phyloP scores from a whole-genome alignment of 2,888 invertebrate species.

The Polyploca ridens region DNA sequence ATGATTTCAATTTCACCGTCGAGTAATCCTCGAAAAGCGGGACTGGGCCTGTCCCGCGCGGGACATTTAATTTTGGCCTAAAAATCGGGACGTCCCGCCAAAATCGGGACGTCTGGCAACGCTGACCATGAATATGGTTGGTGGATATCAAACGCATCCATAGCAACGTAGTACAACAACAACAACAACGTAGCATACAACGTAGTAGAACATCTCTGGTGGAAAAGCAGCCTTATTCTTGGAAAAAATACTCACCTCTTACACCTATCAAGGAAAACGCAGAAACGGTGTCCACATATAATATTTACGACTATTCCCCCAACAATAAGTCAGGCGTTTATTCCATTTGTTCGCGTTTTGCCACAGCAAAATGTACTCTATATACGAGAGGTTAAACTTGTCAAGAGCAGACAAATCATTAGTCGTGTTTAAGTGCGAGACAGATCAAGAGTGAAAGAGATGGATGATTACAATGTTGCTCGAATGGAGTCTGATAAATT shows the following conservation, averaged over 20 bases:
- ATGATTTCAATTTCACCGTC: no score
- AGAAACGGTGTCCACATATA: background rate
- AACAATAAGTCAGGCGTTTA: background rate
- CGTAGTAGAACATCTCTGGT: no score
- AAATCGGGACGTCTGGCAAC: no score
- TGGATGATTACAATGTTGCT: background rate
- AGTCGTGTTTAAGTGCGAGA: conserved; percentile 26
- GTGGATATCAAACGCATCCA: no score
- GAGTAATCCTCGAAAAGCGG: no score
- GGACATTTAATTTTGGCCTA: no score
- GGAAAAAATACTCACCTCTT: background rate
- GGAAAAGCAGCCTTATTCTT: no score
- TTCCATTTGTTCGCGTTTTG: background rate
- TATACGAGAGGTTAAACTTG: conserved; percentile 9
- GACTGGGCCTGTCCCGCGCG: no score
- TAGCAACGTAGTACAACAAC: no score
- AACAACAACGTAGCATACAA: no score
- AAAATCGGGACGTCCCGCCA: no score
- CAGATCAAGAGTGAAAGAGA: conserved; percentile 23
- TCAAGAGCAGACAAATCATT: conserved; percentile 29
- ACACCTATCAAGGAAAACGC: background rate
- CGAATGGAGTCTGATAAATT: background rate
- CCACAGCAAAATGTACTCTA: background rate
- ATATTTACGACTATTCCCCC: background rate
- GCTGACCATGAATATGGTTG: no score